Percentiles rank a stretch among this genome's conserved stretches.
Conservation (phyloP, 1,140 invertebrate species). For the Lepidurus couesii region DNA sequence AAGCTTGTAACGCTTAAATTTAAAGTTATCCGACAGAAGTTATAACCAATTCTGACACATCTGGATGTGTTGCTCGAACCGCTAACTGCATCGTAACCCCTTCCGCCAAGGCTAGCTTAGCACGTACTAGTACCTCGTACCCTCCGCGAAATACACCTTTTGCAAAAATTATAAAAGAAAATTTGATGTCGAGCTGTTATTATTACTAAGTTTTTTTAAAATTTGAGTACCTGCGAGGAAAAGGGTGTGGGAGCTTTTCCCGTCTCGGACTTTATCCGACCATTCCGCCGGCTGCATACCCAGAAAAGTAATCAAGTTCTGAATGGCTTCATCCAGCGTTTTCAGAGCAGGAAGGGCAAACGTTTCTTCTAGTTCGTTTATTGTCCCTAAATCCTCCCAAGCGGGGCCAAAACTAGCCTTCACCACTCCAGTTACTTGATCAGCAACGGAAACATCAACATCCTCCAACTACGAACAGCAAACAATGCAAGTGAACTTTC, state of each 20-base stretch:
- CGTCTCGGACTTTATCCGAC: constrained; percentile 76
- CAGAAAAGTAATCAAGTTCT: constrained; percentile 77
- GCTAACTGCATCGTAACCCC: constrained; percentile 67
- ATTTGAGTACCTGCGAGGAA: constrained; percentile 59
- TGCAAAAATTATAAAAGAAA: constrained; percentile 37
- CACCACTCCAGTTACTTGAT: constrained; percentile 82
- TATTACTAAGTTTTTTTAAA: constrained; percentile 26
- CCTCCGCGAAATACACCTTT: constrained; percentile 79
- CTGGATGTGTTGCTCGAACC: constrained; percentile 54
- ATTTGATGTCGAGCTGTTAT: constrained; percentile 23
- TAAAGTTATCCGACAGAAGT: constrained; percentile 69
- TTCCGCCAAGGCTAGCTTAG: constrained; percentile 75
- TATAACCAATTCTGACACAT: constrained; percentile 73
- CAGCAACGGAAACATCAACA: constrained; percentile 78
- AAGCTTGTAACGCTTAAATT: background rate
- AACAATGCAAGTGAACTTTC: constrained; percentile 14
- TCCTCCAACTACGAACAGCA: constrained; percentile 68
- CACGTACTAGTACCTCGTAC: constrained; percentile 77
- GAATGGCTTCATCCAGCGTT: constrained; percentile 77
- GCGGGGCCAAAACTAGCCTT: constrained; percentile 61
- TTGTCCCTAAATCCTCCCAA: constrained; percentile 67
- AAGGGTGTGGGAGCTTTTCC: constrained; percentile 74
- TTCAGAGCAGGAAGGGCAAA: constrained; percentile 75
- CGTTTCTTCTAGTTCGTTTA: constrained; percentile 79
- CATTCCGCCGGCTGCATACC: constrained; percentile 82